Conservation (phyloP, 2,797 vertebrate species). For the Hypotaenidia philippensis region DNA sequence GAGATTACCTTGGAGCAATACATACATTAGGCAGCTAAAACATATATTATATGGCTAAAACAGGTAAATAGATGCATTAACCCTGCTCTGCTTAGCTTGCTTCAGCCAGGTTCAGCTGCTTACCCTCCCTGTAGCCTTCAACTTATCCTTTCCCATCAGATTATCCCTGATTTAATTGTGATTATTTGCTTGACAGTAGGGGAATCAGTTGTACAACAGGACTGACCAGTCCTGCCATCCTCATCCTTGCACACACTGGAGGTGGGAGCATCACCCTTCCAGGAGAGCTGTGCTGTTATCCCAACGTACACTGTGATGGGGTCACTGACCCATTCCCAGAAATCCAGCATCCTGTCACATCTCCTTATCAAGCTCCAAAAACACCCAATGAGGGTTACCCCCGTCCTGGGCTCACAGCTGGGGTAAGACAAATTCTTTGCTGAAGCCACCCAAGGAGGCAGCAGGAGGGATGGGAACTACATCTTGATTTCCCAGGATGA, state of each 20-base stretch:
- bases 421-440: neutral
- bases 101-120: neutral
- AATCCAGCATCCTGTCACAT: neutral
- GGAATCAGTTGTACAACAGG: neutral
- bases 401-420: too few species aligned
- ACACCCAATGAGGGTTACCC: neutral
- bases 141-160: neutral
- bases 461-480: neutral
- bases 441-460: neutral
- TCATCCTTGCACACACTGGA: fast-evolving
- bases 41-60: neutral
- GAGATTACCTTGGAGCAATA: neutral
- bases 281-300: neutral
- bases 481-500: neutral
- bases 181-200: neutral
- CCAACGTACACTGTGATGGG: fast-evolving
- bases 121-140: neutral
- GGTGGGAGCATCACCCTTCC: neutral
- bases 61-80: neutral
- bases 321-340: neutral
- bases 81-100: neutral
- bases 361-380: neutral
- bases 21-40: neutral
- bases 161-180: neutral
- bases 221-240: neutral